phyloP scores from a whole-genome alignment of 2,888 invertebrate species.

The Napeogenes sylphis region DNA sequence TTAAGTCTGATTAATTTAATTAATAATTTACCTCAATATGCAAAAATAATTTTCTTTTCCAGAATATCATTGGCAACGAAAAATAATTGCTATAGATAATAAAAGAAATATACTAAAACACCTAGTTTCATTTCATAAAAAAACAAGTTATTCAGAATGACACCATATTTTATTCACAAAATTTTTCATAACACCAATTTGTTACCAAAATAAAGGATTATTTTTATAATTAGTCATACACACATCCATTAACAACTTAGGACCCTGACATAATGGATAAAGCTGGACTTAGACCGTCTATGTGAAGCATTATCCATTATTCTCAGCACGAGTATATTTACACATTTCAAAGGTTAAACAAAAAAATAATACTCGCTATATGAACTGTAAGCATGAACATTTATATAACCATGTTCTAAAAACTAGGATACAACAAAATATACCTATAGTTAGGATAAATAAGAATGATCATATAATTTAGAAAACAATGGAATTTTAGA shows the following conservation, averaged over 20 bases:
- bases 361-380: conserved; percentile 18
- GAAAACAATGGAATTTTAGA: too few species aligned
- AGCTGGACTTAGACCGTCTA: conserved; percentile 36
- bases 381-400: conserved; percentile 20
- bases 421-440: neutral
- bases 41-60: conserved; percentile 33
- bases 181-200: conserved; percentile 73
- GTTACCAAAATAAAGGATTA: conserved; percentile 76
- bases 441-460: neutral
- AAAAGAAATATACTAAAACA: conserved; percentile 23
- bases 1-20: neutral
- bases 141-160: conserved; percentile 55
- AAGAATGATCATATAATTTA: neutral
- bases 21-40: neutral
- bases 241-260: conserved; percentile 69
- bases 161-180: conserved; percentile 76
- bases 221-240: conserved; percentile 72
- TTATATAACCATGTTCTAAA: neutral
- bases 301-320: conserved; percentile 51
- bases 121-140: conserved; percentile 18
- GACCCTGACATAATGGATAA: conserved; percentile 56
- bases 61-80: conserved; percentile 63
- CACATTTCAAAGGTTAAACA: conserved; percentile 40
- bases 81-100: conserved; percentile 42
- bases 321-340: conserved; percentile 60